Percentiles rank a stretch among this genome's conserved stretches.
Conservation (phyloP, 2,797 vertebrate species). For the Neopelma chrysocephalum region DNA sequence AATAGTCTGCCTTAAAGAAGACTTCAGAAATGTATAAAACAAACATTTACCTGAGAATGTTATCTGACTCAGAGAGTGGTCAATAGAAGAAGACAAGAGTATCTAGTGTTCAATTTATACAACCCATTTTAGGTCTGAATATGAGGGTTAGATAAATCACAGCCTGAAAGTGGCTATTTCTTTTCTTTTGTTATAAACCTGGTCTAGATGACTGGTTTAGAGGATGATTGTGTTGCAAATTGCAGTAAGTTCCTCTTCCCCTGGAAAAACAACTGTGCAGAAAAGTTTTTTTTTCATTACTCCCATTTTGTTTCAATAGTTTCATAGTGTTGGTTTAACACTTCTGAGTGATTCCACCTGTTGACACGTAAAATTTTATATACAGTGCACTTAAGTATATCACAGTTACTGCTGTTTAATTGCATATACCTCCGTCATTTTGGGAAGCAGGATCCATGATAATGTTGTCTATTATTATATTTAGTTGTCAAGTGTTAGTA, state of each 20-base stretch:
- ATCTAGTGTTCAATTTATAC: neutral
- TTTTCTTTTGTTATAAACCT: neutral
- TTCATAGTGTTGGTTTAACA: neutral
- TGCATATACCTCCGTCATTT: neutral
- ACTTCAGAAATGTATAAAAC: neutral
- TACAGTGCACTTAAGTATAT: neutral
- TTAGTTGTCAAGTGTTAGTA: neutral
- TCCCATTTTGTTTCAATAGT: neutral
- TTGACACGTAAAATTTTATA: neutral
- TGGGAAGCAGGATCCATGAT: neutral
- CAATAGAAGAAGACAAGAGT: neutral
- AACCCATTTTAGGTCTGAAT: neutral
- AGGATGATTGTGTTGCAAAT: neutral
- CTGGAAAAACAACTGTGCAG: neutral
- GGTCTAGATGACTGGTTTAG: neutral
- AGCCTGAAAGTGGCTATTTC: neutral
- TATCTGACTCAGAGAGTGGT: neutral
- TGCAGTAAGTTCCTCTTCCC: neutral
- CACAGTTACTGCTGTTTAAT: neutral
- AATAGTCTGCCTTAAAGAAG: neutral
- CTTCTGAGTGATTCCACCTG: rapidly evolving
- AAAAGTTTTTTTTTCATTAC: neutral
- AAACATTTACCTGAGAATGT: neutral
- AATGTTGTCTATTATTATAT: neutral
- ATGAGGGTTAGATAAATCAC: neutral